Evolutionary conservation across 92 coral and sea anemone species (phyloP).

Genomic region (Bergia sp.): DNA sequence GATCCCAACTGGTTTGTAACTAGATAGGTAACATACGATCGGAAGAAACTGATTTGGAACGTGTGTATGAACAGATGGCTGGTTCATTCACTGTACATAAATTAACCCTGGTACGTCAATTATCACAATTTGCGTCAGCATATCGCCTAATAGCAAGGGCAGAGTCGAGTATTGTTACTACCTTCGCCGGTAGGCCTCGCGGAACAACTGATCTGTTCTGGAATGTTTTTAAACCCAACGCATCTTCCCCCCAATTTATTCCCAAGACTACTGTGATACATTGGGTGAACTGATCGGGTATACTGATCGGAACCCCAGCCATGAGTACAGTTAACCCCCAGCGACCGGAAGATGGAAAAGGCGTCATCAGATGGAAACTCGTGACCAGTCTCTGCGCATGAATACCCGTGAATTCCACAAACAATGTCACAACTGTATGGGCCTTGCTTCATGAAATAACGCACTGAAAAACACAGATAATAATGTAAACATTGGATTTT

Average conservation of each 20-base stretch:
- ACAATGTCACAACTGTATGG: not conserved
- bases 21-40: no score
- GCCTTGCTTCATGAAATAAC: slow-evolving; percentile 7
- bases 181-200: not conserved
- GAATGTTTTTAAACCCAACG: slow-evolving; percentile 19
- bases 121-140: no score
- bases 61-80: no score
- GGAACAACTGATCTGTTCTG: not conserved
- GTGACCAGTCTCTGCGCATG: slow-evolving; percentile 16
- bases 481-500: not conserved
- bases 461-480: not conserved
- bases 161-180: not conserved
- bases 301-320: slow-evolving; percentile 11
- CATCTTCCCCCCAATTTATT: not conserved
- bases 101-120: no score
- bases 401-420: not conserved
- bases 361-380: not conserved
- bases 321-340: not conserved
- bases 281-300: not conserved
- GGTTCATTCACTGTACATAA: no score
- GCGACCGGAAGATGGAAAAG: not conserved
- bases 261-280: not conserved
- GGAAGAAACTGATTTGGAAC: no score
- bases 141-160: not conserved
- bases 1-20: no score